phyloP scores from a whole-genome alignment of 2,888 invertebrate species.

The Podotricha telesiphe region DNA sequence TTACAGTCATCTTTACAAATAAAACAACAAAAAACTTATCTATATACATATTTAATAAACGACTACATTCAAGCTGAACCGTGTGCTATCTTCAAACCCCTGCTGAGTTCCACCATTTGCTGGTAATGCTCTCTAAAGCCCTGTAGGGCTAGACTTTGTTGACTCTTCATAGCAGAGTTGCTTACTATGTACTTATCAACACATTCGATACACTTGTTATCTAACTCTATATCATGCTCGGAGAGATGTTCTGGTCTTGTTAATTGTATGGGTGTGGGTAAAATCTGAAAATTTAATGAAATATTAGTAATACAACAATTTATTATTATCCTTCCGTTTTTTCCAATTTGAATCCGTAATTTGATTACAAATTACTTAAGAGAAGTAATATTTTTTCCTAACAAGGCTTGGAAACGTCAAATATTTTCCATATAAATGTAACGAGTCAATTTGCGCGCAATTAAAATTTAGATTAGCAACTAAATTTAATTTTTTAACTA shows the following conservation, averaged over 20 bases:
- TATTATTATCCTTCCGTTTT: no score
- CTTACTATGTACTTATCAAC: constrained; percentile 85
- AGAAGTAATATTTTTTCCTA: no score
- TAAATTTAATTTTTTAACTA: no score
- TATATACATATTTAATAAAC: constrained; percentile 55
- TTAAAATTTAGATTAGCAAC: no score
- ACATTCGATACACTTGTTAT: constrained; percentile 82
- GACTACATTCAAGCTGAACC: constrained; percentile 68
- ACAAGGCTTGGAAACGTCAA: no score
- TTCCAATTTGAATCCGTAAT: no score
- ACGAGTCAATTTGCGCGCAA: no score
- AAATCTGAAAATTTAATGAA: constrained; percentile 59
- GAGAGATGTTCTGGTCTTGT: constrained; percentile 78
- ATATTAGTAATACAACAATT: not conserved
- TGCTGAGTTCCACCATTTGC: constrained; percentile 82
- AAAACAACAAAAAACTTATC: constrained; percentile 50
- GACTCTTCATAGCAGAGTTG: constrained; percentile 86
- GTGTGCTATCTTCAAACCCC: constrained; percentile 87
- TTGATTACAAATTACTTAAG: no score
- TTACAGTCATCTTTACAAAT: no score
- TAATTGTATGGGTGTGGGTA: constrained; percentile 68
- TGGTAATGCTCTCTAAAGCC: constrained; percentile 87
- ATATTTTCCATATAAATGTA: no score
- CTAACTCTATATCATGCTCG: constrained; percentile 79
- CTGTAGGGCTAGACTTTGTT: constrained; percentile 88